Evolutionary conservation across 2,797 vertebrate species (phyloP), one percentile per base, ranked within the genome.

Genomic region (Spheniscus humboldti): DNA sequence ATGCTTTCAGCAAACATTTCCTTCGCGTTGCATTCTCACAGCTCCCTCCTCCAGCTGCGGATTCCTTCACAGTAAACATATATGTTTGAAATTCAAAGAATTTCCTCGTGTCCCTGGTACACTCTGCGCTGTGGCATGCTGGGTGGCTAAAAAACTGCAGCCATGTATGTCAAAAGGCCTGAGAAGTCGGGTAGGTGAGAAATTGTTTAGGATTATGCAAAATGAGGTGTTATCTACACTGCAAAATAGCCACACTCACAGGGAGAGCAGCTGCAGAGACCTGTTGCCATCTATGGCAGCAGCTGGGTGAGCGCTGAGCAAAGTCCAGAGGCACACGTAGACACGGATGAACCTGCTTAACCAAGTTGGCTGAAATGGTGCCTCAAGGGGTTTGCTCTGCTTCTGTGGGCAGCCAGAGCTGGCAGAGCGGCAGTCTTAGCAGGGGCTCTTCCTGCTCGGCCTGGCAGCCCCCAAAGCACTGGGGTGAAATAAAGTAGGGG

Each of bases 41-140:
- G 50, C 64, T 89, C 57, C 37, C 86, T 33, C 22, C 47, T 96
- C 66, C 82, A 88, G 66, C 93, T 94, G 73, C 9, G 0, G 75
- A 91, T 93, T 94, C 87, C 47, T 93, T 59, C 50, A 48, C 39
- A 53, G 79, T 69, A 96, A 94, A 96, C 79, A 91, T 94, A 24
- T 45, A 95, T 66, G 39, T 88, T 91, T 73, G 92, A 96, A 94
- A 96, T 96, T 62, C 91, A 66, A 91, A 91, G 78, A 91, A 90
- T 94, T 94, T 94, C 86, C 52, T 91, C 52, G 39, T 2, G 6
- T 94, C 69, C 57, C 72, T 86, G 93, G 78, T 73, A 90, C 23
- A 7, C 20, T 55, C 77, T 75, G 53, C 3, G 0, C 78, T 77
- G 1, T 59, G 79, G 73, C 53, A 69, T 22, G 41, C 33, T 68